phyloP scores from a whole-genome alignment of 2,888 invertebrate species.

The Gastrophysa polygoni region DNA sequence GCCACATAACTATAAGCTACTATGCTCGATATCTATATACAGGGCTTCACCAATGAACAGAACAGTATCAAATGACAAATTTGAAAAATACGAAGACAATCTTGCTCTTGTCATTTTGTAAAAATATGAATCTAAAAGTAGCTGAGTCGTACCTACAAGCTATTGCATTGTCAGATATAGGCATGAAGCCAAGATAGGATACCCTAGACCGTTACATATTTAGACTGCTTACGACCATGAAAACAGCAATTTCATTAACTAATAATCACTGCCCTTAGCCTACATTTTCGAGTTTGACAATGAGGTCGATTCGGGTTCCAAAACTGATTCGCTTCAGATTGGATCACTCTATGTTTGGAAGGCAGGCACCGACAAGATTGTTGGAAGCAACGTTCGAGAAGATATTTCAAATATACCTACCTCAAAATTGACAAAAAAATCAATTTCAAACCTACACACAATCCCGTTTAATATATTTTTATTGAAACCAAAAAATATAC shows the following conservation, averaged over 20 bases:
- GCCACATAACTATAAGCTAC: background rate
- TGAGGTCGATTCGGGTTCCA: background rate
- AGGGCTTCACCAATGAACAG: background rate
- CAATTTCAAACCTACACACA: slow-evolving; percentile 37
- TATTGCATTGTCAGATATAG: slow-evolving; percentile 54
- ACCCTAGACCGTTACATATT: slow-evolving; percentile 56
- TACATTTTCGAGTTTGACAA: slow-evolving; percentile 5
- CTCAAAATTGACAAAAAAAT: slow-evolving; percentile 31
- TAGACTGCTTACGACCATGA: slow-evolving; percentile 44
- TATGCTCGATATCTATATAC: slow-evolving; percentile 1
- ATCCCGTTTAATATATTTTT: slow-evolving; percentile 38
- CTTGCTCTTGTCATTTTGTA: slow-evolving; percentile 40
- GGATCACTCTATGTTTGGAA: too few species aligned
- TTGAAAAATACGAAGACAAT: slow-evolving; percentile 33
- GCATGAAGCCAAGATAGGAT: slow-evolving; percentile 54
- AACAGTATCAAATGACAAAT: background rate
- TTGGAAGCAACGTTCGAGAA: too few species aligned
- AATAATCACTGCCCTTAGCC: background rate
- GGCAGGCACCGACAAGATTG: too few species aligned
- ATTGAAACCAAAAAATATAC: slow-evolving; percentile 44
- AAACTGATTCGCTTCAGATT: background rate
- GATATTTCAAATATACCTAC: background rate
- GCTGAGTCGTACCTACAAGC: slow-evolving; percentile 48
- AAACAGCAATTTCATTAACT: slow-evolving; percentile 25
- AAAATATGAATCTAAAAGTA: slow-evolving; percentile 52